Conservation (phyloP, 2,113 vertebrate genomes). For the Channa maculata region DNA sequence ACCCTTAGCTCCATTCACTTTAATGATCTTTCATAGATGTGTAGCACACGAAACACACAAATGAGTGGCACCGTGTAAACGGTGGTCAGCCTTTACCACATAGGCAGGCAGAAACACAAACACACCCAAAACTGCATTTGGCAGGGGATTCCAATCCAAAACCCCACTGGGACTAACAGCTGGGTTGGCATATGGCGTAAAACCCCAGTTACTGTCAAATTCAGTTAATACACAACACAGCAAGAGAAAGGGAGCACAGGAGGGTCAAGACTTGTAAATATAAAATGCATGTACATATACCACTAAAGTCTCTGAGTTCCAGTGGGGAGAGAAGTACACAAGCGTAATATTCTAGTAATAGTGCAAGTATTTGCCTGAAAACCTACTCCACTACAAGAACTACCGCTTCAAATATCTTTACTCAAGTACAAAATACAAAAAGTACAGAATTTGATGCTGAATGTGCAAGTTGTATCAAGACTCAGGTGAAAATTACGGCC, state of each 20-base stretch:
- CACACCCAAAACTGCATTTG: constrained; percentile 50
- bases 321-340: no score
- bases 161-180: constrained; percentile 70
- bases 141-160: constrained; percentile 46
- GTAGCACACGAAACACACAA: constrained; percentile 13
- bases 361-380: no score
- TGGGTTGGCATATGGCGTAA: constrained; percentile 67
- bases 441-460: no score
- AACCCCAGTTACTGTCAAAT: constrained; percentile 49
- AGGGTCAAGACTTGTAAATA: neutral
- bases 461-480: no score
- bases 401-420: no score
- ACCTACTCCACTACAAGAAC: no score
- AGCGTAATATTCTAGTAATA: no score
- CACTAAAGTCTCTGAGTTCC: no score
- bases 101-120: constrained; percentile 40
- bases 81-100: constrained; percentile 34
- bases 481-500: no score
- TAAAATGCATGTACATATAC: neutral
- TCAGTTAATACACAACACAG: constrained; percentile 27
- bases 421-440: no score
- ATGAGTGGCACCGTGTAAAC: constrained; percentile 47
- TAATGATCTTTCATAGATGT: constrained; percentile 25
- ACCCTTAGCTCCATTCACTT: neutral
- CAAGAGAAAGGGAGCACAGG: neutral